phyloP scores from a whole-genome alignment of 1,140 invertebrate genomes.

The Gryllus bimaculatus region DNA sequence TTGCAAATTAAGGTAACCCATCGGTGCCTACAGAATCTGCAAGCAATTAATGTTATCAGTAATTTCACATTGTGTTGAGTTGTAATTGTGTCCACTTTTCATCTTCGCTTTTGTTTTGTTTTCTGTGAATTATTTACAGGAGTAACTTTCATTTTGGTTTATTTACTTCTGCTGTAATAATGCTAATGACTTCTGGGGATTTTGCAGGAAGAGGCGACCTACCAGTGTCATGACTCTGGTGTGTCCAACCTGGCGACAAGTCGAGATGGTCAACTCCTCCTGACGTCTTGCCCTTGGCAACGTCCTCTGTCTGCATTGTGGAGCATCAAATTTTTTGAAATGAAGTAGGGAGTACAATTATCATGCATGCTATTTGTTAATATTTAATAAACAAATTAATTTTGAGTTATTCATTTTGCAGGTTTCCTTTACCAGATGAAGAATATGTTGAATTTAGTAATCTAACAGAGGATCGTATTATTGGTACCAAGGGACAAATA shows the following conservation, averaged over 20 bases:
- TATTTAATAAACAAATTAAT: conserved; percentile 6
- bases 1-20: too few relatives aligned
- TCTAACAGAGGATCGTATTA: conserved; percentile 68
- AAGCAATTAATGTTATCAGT: too few relatives aligned
- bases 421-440: conserved; percentile 66
- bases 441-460: conserved; percentile 90
- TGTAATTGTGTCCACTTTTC: too few relatives aligned
- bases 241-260: conserved; percentile 67
- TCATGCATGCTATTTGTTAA: neutral
- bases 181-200: conserved; percentile 10
- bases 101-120: too few relatives aligned
- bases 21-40: too few relatives aligned
- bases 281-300: conserved; percentile 80
- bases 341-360: conserved; percentile 40
- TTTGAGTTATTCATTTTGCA: conserved; percentile 18
- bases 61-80: too few relatives aligned
- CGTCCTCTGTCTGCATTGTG: conserved; percentile 75
- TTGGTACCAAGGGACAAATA: conserved; percentile 69
- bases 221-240: conserved; percentile 73
- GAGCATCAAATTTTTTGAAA: conserved; percentile 64
- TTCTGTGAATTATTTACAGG: too few relatives aligned
- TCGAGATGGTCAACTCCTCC: conserved; percentile 62
- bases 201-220: conserved; percentile 57
- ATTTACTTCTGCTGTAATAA: neutral
- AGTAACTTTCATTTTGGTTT: conserved; percentile 3